Conservation (phyloP, 2,797 vertebrate genomes). For the Helostoma temminkii region DNA sequence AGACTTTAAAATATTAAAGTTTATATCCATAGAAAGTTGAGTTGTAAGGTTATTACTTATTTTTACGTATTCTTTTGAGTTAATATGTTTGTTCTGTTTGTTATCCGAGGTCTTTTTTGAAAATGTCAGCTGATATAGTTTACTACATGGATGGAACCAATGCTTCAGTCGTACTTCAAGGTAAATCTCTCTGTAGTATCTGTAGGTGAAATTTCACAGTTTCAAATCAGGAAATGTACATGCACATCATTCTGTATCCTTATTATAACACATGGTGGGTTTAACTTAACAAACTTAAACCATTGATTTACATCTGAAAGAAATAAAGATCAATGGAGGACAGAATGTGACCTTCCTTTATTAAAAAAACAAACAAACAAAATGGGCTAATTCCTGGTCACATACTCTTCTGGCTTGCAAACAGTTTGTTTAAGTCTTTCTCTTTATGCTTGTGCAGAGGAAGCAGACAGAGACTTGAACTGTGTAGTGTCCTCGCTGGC, state of each 20-base stretch:
- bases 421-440: neutral
- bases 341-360: too few species aligned
- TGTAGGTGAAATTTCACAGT: neutral
- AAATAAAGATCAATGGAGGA: too few species aligned
- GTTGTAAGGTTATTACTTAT: neutral
- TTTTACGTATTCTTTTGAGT: neutral
- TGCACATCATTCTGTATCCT: too few species aligned
- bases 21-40: neutral
- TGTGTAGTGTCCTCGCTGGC: slow-evolving; percentile 92
- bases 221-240: too few species aligned
- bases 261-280: neutral
- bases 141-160: slow-evolving; percentile 91
- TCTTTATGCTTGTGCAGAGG: slow-evolving; percentile 84
- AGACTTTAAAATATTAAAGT: neutral
- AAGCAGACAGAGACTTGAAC: slow-evolving; percentile 94
- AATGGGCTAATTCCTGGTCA: too few species aligned
- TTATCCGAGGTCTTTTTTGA: slow-evolving; percentile 88
- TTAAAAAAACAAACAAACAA: too few species aligned
- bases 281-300: too few species aligned
- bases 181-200: slow-evolving; percentile 75
- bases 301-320: neutral
- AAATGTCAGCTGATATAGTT: slow-evolving; percentile 91
- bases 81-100: slow-evolving; percentile 18
- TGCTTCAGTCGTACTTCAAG: slow-evolving; percentile 92
- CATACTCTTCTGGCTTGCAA: too few species aligned